Evolutionary conservation across 2,888 invertebrate genomes (phyloP), one percentile per base, ranked within the genome.

Genomic region (Onchidella celtica): DNA sequence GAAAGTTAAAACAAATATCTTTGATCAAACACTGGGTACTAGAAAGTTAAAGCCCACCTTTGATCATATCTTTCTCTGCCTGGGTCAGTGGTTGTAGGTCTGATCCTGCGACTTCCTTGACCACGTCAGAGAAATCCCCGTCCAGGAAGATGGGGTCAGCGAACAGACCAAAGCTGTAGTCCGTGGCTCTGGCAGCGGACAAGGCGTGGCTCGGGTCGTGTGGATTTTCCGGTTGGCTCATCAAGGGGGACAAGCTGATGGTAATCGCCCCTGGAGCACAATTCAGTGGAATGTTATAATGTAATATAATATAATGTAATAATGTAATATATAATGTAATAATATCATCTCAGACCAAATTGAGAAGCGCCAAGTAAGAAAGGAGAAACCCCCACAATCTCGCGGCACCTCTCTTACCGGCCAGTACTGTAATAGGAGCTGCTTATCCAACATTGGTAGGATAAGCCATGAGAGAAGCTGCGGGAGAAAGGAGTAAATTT

Each of bases 71-170:
- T 55, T 88, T 90, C 75, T 93, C 92, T 2, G 85, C 87, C 0
- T 84, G 85, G n/a, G 91, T 90, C 68, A 93, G 91, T 34, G 81
- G 82, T 0, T 90, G 91, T n/a, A 93, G 86, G 9, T n/a, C 38
- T 70, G 85, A 29, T 3, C 74, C 77, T 11, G 65, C 82, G n/a
- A 55, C 47, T 11, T 61, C 24, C 63, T 82, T 79, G 34, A 74
- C 82, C 73, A 69, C 40, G 6, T 83, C 83, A 1, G 86, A 84
- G 68, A 85, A 96, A 92, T 96, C 95, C 9, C 91, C 90, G 47
- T 82, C 77, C 34, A 84, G 83, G 74, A 85, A 85, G 36, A 87
- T 74, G 9, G 91, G 91, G 40, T 89, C 86, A 24, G 89, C 89
- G 77, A 88, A 91, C 86, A 88, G 88, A 47, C 89, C 91, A 34